phyloP scores from a whole-genome alignment of 2,888 invertebrate species.

The Rhagonycha lutea region DNA sequence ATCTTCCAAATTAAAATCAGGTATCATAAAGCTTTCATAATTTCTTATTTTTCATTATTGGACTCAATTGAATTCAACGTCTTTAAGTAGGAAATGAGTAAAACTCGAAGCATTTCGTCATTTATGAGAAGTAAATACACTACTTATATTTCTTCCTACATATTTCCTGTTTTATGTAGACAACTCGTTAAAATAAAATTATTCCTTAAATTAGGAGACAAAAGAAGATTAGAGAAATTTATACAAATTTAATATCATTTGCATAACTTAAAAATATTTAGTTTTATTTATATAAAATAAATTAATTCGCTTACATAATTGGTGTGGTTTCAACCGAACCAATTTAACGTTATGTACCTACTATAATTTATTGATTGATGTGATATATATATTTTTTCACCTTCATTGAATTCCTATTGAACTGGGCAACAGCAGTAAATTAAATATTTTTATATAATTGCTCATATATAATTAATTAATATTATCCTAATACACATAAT shows the following conservation, averaged over 20 bases:
- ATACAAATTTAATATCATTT: not conserved
- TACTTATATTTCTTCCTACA: conserved; percentile 25
- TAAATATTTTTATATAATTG: too few relatives aligned
- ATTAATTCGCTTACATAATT: not conserved
- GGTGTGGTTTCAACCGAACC: not conserved
- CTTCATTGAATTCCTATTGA: too few relatives aligned
- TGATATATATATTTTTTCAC: too few relatives aligned
- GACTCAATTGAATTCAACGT: conserved; percentile 7
- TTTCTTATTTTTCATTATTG: not conserved
- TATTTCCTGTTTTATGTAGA: conserved; percentile 28
- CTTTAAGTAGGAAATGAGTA: conserved; percentile 26
- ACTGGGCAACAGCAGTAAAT: too few relatives aligned
- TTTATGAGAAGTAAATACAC: conserved; percentile 28
- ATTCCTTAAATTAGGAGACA: conserved; percentile 22
- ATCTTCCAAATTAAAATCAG: not conserved
- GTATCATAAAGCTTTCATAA: not conserved
- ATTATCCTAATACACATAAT: too few relatives aligned
- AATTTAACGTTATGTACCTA: not conserved
- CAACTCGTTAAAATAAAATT: conserved; percentile 9
- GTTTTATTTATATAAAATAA: not conserved
- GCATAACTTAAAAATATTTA: not conserved
- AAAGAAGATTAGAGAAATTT: not conserved
- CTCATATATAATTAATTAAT: too few relatives aligned
- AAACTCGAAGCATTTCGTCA: conserved; percentile 20
- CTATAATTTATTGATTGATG: not conserved